Conservation (phyloP, 2,797 vertebrate species). For the Anabas testudineus region DNA sequence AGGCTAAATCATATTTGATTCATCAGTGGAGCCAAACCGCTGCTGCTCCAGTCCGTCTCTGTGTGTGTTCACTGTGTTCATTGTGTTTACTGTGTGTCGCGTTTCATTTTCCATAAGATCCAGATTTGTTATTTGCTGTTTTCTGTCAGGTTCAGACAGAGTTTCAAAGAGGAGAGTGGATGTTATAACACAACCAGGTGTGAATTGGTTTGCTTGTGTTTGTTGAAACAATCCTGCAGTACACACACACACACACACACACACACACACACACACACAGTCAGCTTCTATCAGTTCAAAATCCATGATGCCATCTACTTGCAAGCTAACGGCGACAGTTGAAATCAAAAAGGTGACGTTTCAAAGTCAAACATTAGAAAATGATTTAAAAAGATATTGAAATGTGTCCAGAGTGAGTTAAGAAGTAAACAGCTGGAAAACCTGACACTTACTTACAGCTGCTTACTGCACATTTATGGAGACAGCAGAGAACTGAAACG, state of each 20-base stretch:
- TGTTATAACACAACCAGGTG: not conserved
- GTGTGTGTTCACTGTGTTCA: too few species aligned
- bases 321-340: too few species aligned
- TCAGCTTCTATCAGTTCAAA: not conserved
- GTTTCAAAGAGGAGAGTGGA: not conserved
- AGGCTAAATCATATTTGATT: conserved; percentile 20
- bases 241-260: too few species aligned
- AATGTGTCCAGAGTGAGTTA: too few species aligned
- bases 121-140: not conserved
- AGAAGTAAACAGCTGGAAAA: too few species aligned
- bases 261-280: too few species aligned
- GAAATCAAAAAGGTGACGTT: not conserved
- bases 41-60: not conserved
- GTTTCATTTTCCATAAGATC: not conserved
- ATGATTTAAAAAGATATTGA: too few species aligned
- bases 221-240: not conserved
- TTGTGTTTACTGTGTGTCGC: too few species aligned
- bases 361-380: not conserved
- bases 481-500: too few species aligned
- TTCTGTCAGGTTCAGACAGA: not conserved
- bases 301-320: not conserved
- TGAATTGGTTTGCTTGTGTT: not conserved
- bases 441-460: too few species aligned
- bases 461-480: too few species aligned
- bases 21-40: conserved; percentile 1